phyloP scores from a whole-genome alignment of 2,113 vertebrate genomes.

The Clupea harengus region DNA sequence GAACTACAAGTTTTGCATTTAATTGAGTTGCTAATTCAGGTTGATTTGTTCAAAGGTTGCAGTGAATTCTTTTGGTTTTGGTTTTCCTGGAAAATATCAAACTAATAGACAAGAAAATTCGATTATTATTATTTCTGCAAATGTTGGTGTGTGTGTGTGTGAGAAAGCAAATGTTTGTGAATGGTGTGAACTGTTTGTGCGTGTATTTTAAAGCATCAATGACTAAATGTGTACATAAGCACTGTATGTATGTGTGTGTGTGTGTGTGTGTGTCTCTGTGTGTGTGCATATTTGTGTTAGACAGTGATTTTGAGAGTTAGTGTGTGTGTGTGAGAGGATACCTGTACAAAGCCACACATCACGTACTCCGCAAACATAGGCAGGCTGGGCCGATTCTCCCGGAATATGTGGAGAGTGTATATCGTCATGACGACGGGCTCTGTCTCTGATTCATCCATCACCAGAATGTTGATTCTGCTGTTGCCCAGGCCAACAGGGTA shows the following conservation, averaged over 20 bases:
- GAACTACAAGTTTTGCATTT: no score
- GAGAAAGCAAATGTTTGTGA: neutral
- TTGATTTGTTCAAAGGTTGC: neutral
- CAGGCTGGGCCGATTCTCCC: constrained; percentile 88
- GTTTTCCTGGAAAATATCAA: neutral
- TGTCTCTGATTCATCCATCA: constrained; percentile 68
- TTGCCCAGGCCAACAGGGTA: constrained; percentile 86
- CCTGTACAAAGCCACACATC: constrained; percentile 89
- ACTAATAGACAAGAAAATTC: neutral
- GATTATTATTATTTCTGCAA: neutral
- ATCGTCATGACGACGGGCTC: constrained; percentile 70
- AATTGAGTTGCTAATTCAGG: neutral
- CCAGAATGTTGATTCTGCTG: constrained; percentile 80
- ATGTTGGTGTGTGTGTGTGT: neutral
- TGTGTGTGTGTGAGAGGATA: constrained; percentile 50
- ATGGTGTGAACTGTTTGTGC: neutral
- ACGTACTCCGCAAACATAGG: constrained; percentile 87
- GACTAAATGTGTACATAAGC: no score
- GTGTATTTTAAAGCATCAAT: neutral
- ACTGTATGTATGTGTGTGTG: neutral
- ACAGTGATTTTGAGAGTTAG: neutral
- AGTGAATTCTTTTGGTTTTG: neutral
- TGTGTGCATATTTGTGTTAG: neutral
- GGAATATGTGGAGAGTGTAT: constrained; percentile 83
- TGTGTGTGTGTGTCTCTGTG: neutral